Conservation (phyloP, 2,888 invertebrate genomes). For the Argyresthia goedartella region DNA sequence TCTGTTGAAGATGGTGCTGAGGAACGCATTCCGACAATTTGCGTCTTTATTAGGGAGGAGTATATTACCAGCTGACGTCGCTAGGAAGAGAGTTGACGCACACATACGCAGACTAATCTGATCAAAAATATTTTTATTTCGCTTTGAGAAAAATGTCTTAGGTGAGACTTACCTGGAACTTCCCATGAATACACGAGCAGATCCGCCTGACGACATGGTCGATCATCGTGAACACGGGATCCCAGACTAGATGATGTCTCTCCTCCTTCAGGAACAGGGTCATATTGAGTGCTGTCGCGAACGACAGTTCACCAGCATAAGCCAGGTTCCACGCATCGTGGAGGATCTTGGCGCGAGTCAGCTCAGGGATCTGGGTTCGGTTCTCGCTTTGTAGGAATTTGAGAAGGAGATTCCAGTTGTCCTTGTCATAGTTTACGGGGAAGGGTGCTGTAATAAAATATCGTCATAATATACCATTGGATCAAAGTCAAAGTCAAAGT, state of each 20-base stretch:
- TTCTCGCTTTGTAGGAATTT: constrained; percentile 71
- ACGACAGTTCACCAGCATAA: constrained; percentile 81
- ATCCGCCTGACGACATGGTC: constrained; percentile 84
- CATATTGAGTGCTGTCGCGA: constrained; percentile 83
- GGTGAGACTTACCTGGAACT: constrained; percentile 78
- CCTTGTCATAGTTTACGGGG: constrained; percentile 84
- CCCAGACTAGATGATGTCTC: constrained; percentile 83
- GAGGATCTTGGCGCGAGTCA: constrained; percentile 80
- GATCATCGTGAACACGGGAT: constrained; percentile 85
- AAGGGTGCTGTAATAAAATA: constrained; percentile 73
- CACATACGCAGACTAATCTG: no score
- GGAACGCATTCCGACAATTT: no score
- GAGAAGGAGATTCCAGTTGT: constrained; percentile 83
- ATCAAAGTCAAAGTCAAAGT: no score
- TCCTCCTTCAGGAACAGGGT: constrained; percentile 81
- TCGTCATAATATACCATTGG: background rate
- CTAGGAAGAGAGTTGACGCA: no score
- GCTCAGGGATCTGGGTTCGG: constrained; percentile 73
- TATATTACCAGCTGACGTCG: no score
- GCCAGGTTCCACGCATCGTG: constrained; percentile 86
- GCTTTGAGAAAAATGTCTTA: no score
- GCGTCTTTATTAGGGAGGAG: no score
- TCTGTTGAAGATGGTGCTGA: no score
- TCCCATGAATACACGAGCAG: constrained; percentile 71
- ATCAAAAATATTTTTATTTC: no score